Percentiles rank a stretch among this genome's conserved stretches.
Conservation (phyloP, 1,140 invertebrate genomes). For the Drosophila persimilis region DNA sequence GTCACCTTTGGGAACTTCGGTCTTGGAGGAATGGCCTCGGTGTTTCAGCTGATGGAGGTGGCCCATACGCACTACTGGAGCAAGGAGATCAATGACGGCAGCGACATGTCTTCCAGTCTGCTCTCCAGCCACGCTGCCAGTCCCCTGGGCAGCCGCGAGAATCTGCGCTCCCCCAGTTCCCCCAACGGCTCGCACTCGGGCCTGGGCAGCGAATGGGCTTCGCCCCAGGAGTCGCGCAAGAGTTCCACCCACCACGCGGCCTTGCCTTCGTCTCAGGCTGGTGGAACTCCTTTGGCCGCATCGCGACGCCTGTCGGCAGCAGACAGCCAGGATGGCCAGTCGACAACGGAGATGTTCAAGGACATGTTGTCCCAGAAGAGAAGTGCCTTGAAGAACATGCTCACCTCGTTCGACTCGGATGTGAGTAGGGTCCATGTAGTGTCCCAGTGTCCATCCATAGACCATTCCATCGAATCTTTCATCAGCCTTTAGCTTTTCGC, state of each 20-base stretch:
- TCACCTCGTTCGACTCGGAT: constrained; percentile 95
- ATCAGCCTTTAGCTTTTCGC: no score
- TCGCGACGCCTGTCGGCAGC: constrained; percentile 69
- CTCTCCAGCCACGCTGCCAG: constrained; percentile 85
- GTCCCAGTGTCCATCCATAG: constrained; percentile 23
- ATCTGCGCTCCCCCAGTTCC: constrained; percentile 86
- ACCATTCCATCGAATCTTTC: constrained; percentile 19
- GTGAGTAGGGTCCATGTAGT: constrained; percentile 84
- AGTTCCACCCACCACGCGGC: constrained; percentile 73
- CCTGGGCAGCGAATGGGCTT: constrained; percentile 76
- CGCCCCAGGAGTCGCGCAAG: constrained; percentile 82
- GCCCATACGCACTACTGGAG: constrained; percentile 99
- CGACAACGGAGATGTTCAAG: constrained; percentile 92
- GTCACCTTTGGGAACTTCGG: constrained; percentile 96
- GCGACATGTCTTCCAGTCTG: constrained; percentile 83
- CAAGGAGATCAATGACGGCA: constrained; percentile 89
- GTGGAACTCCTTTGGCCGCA: constrained; percentile 7
- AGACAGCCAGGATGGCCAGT: constrained; percentile 86
- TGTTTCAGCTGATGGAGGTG: constrained; percentile 98
- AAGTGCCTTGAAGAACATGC: constrained; percentile 92
- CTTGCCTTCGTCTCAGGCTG: not conserved
- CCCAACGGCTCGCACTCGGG: constrained; percentile 75
- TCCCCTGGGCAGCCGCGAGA: constrained; percentile 91
- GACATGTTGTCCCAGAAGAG: constrained; percentile 95
- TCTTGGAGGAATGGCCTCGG: constrained; percentile 97